Base-by-base conservation (phyloP, 2,797 vertebrate genomes). In the Margarornis squamiger region DNA sequence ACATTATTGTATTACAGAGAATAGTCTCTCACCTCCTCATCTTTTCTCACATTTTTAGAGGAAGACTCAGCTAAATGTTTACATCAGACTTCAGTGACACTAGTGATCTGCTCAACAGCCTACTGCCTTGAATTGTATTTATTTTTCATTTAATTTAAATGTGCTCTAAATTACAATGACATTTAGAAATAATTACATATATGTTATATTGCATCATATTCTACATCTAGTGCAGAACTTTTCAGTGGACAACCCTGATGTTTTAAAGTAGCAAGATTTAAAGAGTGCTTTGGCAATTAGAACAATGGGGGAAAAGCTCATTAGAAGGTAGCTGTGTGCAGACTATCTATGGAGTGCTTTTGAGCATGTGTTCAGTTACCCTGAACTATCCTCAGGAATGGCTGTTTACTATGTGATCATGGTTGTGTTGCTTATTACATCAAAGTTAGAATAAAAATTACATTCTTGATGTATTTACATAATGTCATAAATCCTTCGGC, bases 351-450 rank as follows among this genome's bases (percentile, higher is more conserved):
- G 63, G 26, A 78, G 30, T 55, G 17, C 8, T 59, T 86, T 88
- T 1, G 2, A 67, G 39, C 13, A 3, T 6, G 2, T 6, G 3
- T 72, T n/a, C 41, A 24, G 2, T 72, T 41, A 29, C 9, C 11
- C n/a, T 22, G 14, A 77, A 21, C 21, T n/a, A 1, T 76, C 49
- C 43, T 21, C 24, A 66, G 68, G 15, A 82, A 43, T 22, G 29
- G 7, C 48, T 86, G 15, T 61, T 54, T 79, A 41, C 8, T 72
- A 6, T 61, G 51, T 43, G 15, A 49, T 59, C 22, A 32, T 32
- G 21, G 10, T 52, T 71, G 4, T 57, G 24, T 71, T 68, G 18
- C 7, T 91, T 70, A 23, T 36, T 51, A 39, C 14, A 34, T 58
- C 68, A 45, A 38, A 79, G 12, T 70, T 59, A 58, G 14, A 78